Conservation (phyloP, 2,888 invertebrate species). For the Ceratothoa steindachneri region DNA sequence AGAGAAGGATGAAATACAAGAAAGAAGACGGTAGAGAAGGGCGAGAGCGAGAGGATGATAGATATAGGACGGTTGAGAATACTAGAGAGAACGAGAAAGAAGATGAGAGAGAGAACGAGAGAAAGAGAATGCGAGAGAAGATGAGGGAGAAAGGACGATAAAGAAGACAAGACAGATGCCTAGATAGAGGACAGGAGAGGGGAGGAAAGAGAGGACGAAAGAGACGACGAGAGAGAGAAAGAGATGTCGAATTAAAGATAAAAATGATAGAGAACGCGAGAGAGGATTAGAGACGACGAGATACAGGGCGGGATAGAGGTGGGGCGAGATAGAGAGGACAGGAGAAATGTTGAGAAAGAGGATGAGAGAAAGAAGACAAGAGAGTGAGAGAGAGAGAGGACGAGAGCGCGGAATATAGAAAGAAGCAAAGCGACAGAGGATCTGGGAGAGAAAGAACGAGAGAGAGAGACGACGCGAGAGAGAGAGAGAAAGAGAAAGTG, state of each 20-base stretch:
- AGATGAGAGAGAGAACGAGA: slow-evolving; percentile 8
- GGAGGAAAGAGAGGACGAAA: not conserved
- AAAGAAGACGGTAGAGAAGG: not conserved
- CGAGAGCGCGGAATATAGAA: not conserved
- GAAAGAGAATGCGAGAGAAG: slow-evolving; percentile 3
- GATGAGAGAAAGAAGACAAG: not conserved
- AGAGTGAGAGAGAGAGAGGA: not conserved
- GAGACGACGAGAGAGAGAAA: not conserved
- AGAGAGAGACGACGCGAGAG: not conserved
- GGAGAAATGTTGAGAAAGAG: not conserved
- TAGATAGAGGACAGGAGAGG: not conserved
- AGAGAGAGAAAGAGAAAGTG: not conserved
- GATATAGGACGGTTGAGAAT: not conserved
- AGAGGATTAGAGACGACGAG: not conserved
- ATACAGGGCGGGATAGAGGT: not conserved
- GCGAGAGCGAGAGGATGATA: not conserved
- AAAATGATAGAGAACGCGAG: not conserved
- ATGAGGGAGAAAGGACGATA: not conserved
- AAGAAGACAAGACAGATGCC: not conserved
- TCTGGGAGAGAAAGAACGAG: not conserved
- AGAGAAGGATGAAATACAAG: not conserved
- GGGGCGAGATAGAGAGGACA: not conserved
- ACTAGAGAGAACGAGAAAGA: slow-evolving; percentile 3
- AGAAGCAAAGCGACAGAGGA: not conserved
- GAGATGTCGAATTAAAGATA: not conserved